These are phyloP conservation scores for Microplitis manilae DNA, from an alignment of 2,888 invertebrate species.

Conservation along the genomic window DNA sequence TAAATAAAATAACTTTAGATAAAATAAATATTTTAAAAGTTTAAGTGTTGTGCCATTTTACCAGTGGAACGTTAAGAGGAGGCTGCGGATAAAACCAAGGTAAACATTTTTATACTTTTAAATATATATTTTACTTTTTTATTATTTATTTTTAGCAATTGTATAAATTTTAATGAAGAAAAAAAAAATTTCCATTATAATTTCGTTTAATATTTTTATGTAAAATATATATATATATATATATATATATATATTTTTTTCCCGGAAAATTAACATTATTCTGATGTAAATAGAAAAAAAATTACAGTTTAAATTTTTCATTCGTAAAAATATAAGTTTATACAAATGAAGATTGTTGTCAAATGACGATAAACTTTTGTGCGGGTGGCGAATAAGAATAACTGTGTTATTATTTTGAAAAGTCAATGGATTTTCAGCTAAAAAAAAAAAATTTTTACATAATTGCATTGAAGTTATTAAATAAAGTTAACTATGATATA, in stretches of 20 bases:
- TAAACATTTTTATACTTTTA: not conserved
- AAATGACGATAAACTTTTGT: too few relatives aligned
- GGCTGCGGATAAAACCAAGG: constrained; percentile 16
- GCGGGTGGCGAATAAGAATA: too few relatives aligned
- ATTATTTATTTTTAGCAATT: not conserved
- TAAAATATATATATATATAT: too few relatives aligned
- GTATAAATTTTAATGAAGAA: not conserved
- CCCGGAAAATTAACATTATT: not conserved
- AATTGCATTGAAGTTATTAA: not conserved
- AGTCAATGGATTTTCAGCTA: too few relatives aligned
- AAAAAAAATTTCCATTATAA: not conserved
- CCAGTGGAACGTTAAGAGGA: constrained; percentile 7
- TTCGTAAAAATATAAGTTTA: not conserved
- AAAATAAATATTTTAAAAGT: not conserved
- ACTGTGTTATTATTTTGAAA: too few relatives aligned
- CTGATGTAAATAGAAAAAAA: not conserved
- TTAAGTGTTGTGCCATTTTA: not conserved
- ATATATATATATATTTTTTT: too few relatives aligned
- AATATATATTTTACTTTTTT: constrained; percentile 1
- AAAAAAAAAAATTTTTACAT: not conserved
- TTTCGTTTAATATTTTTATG: too few relatives aligned
- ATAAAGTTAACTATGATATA: not conserved
- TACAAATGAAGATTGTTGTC: not conserved
- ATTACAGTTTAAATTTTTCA: too few relatives aligned
- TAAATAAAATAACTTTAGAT: not conserved